Evolutionary conservation across 2,888 invertebrate genomes (phyloP).

Genomic region (Elysia crispata): DNA sequence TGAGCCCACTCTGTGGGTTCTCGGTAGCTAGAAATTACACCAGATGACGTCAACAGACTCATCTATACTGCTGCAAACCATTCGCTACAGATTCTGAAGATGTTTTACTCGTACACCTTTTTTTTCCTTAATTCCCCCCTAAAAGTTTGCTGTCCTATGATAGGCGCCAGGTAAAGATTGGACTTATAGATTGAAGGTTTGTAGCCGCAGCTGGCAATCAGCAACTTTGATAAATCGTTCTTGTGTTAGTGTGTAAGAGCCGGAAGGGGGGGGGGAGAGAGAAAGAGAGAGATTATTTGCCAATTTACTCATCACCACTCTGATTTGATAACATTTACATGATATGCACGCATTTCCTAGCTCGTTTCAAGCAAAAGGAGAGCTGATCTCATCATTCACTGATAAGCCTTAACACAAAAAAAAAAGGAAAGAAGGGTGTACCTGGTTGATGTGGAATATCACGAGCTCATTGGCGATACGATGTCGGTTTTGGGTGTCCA

Average conservation of each 20-base stretch:
- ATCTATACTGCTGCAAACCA: too few relatives aligned
- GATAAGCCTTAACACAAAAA: slow-evolving; percentile 10
- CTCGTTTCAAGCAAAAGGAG: background rate
- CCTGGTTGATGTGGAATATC: slow-evolving; percentile 89
- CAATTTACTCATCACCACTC: background rate
- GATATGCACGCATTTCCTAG: background rate
- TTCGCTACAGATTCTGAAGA: too few relatives aligned
- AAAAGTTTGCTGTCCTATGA: too few relatives aligned
- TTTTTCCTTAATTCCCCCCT: too few relatives aligned
- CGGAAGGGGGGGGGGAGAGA: background rate
- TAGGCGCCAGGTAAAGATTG: too few relatives aligned
- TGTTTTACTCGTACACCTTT: too few relatives aligned
- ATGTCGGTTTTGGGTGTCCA: slow-evolving; percentile 87
- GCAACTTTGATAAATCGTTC: too few relatives aligned
- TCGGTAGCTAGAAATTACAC: too few relatives aligned
- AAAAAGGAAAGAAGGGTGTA: slow-evolving; percentile 35
- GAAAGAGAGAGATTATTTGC: slow-evolving; percentile 4
- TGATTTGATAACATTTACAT: slow-evolving; percentile 13
- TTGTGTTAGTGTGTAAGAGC: background rate
- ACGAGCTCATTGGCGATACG: slow-evolving; percentile 88
- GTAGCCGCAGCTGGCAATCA: too few relatives aligned
- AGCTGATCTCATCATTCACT: background rate
- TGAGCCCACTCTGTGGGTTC: too few relatives aligned
- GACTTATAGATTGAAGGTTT: too few relatives aligned
- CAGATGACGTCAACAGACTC: too few relatives aligned